Base-by-base conservation (phyloP, 2,888 invertebrate species). In the Thyatira batis region DNA sequence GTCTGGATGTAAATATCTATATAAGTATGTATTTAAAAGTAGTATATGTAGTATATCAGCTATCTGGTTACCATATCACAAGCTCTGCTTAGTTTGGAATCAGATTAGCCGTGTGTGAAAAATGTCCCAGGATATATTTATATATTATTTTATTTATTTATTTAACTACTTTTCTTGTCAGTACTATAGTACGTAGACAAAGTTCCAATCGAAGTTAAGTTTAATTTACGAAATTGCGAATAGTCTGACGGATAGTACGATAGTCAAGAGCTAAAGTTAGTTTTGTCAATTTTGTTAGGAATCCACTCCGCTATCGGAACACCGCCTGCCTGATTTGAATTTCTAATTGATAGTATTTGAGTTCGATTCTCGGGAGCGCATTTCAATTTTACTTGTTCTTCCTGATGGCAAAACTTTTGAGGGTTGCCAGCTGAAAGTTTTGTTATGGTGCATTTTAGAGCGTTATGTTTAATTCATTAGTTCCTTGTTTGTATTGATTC, bases 241-340 rank as follows among this genome's bases (percentile, higher is more conserved):
- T 23, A 43, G 28, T 30, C 13, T 46, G 44, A 43, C 43, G 20
- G 43, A 39, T 20, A 48, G 25, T 27, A 27, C 20, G 39, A 50
- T 20, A 44, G 45, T 33, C 17, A 13, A 51, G 54, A 48, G 50
- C 0, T 23, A 45, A 53, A 54, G 51, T 54, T 20, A 51, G 54
- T 54, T 54, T 54, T 23, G 51, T 51, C 27, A 46, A 54, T 51
- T 54, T 54, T 51, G 50, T 48, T 54, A 45, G 33, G 25, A 48
- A 39, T 30, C 46, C 17, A 39, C 39, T 48, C 25, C 20, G 10
- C 49, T 33, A 25, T 21, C 43, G 23, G 46, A 28, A 45, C 30
- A 46, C 33, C 52, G 39, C 33, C 53, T 17, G 33, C 13, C 33
- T 28, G 52, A 50, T 50, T 50, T 52, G 45, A 55, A 28, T 50